Base-by-base conservation (phyloP, 1,140 invertebrate species). In the Macrocentrus cingulum region DNA sequence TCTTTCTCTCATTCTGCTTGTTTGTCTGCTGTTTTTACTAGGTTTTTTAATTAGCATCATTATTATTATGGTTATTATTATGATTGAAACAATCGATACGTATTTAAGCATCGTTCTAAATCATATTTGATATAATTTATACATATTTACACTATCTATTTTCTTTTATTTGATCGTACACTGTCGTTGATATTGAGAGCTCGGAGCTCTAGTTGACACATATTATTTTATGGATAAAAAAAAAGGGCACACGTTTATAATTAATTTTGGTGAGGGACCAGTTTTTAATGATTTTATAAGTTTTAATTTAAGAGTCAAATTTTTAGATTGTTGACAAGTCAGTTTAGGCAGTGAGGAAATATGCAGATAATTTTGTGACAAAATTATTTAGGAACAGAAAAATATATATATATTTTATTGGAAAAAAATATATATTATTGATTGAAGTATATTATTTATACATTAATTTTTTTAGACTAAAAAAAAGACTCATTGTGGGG, bases 251-350 rank as follows among this genome's bases (percentile, higher is more conserved):
- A 49, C 29, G 25, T 9, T 34, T 15, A 37, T 34, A 52, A n/a
- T 18, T 57, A 70, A 63, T 53, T 70, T 66, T 63, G 62, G 64
- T 67, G 60, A 69, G 61, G 63, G 64, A 64, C 62, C 66, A 70
- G 44, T 49, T 60, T 60, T 48, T 57, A 57, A 36, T 58, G 61
- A 66, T 56, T 63, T 62, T n/a, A n/a, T n/a, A 63, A 71, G 62
- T 59, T 66, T 61, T 63, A 64, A 60, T 63, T 59, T 59, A 67
- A 60, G 58, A 48, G 44, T 52, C 44, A 49, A 54, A 45, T 34
- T 44, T 25, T 41, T n/a, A n/a, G 55, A 36, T 37, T 57, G 55
- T 45, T 57, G 55, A 46, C 49, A 46, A 44, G 46, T 46, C 55
- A 50, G 46, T 29, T 49, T 34, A 48, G 55, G 55, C 55, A n/a